Base-by-base conservation (phyloP, 2,113 vertebrate genomes). In the Piprites chloris region DNA sequence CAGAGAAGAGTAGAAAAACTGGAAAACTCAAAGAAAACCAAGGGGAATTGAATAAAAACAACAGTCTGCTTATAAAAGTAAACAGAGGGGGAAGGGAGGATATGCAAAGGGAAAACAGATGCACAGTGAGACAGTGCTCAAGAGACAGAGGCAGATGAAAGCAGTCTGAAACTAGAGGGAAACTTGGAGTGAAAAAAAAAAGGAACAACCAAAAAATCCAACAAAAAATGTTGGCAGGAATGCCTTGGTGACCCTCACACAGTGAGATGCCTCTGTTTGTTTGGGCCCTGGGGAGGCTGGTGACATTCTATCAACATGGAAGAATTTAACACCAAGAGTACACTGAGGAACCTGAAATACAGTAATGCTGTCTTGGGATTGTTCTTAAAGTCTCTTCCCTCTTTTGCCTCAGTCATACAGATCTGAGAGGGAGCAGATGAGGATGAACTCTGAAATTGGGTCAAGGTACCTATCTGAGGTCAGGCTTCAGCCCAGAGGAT, bases 41-140 rank as follows among this genome's bases (percentile, higher is more conserved):
- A 94, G 27, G 82, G 74, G 92, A 82, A 87, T 87, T 72, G 94
- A 91, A 92, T 95, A 95, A 96, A 97, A 96, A 95, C 86, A 89
- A 89, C 93, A 86, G 18, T 89, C 95, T 96, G 73, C 96, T 96
- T 82, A 28, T 71, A 95, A 97, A 97, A 96, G 93, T 96, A 98
- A 98, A 97, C 96, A 95, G 21, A 92, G 76, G 84, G 86, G 87
- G 89, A 89, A 93, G 83, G 53, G 74, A 81, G 66, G 92, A 77
- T 56, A 91, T 44, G 80, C 71, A 96, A 97, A 98, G 61, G 90
- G 93, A 95, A 98, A 97, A 87, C 97, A 98, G 95, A 97, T 94
- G 96, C 95, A 89, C 61, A 86, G 5, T 37, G 77, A 90, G 95
- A 94, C 49, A 26, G 78, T 50, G 63, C 84, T 91, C 68, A 50